These are phyloP conservation scores for Eublepharis macularius DNA, from an alignment of 2,113 vertebrate genomes.

Conservation along the genomic window DNA sequence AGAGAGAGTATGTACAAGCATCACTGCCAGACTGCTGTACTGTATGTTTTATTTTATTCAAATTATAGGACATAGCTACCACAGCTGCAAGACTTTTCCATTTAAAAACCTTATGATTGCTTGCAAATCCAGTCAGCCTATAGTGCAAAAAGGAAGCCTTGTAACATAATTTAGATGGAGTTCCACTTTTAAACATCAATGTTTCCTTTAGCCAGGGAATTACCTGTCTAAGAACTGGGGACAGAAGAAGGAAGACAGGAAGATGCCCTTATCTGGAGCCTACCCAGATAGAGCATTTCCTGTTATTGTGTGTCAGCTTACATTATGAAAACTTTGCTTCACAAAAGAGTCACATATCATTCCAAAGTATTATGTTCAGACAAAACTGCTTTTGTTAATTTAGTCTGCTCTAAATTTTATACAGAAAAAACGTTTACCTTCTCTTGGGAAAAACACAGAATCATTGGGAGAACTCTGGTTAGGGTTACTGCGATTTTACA, in stretches of 20 bases:
- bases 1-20: neutral
- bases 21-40: neutral
- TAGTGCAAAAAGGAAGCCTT: neutral
- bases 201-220: neutral
- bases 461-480: slow-evolving; percentile 96
- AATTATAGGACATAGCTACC: neutral
- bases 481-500: slow-evolving; percentile 95
- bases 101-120: neutral
- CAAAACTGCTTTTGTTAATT: neutral
- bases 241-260: neutral
- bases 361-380: neutral
- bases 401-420: slow-evolving; percentile 14
- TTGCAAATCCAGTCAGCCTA: neutral
- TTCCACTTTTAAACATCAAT: neutral
- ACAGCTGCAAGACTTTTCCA: no score
- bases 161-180: neutral
- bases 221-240: neutral
- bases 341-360: no score
- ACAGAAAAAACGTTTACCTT: slow-evolving; percentile 84
- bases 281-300: neutral
- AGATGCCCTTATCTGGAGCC: neutral
- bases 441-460: slow-evolving; percentile 87
- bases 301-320: neutral
- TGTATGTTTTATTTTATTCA: neutral
- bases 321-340: neutral